Conservation (phyloP, 1,140 invertebrate species). For the Drosophila repletoides region DNA sequence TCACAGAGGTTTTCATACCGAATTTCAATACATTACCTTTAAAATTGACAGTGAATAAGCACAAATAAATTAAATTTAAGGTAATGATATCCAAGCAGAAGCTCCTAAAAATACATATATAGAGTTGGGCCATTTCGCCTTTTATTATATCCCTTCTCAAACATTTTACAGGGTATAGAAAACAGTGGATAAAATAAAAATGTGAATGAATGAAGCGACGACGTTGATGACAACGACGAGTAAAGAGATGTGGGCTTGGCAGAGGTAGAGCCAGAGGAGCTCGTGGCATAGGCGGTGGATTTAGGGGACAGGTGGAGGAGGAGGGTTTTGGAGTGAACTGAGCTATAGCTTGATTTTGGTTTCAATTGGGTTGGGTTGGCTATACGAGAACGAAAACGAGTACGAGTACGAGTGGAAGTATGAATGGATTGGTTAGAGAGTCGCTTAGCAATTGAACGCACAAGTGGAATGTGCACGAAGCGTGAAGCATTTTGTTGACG, state of each 20-base stretch:
- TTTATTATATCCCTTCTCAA: no score
- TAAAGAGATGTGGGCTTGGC: neutral
- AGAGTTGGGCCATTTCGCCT: no score
- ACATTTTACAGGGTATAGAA: neutral
- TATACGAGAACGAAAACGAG: no score
- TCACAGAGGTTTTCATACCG: no score
- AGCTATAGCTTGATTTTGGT: neutral
- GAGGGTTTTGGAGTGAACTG: neutral
- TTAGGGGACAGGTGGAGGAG: neutral
- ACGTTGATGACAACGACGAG: constrained; percentile 20
- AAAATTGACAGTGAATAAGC: no score
- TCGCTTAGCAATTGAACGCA: constrained; percentile 64
- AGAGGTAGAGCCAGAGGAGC: neutral
- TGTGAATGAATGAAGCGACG: constrained; percentile 21
- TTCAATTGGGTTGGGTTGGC: neutral
- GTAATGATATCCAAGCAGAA: no score
- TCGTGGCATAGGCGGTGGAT: neutral
- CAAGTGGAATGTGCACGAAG: constrained; percentile 65
- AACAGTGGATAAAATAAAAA: neutral
- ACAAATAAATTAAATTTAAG: no score
- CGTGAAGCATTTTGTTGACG: constrained; percentile 56
- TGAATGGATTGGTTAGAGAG: constrained; percentile 14
- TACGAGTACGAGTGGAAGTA: neutral
- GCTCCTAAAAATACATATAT: no score
- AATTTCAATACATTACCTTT: no score